Evolutionary conservation across 2,888 invertebrate species (phyloP).

Genomic region (Spicauda simplicius): DNA sequence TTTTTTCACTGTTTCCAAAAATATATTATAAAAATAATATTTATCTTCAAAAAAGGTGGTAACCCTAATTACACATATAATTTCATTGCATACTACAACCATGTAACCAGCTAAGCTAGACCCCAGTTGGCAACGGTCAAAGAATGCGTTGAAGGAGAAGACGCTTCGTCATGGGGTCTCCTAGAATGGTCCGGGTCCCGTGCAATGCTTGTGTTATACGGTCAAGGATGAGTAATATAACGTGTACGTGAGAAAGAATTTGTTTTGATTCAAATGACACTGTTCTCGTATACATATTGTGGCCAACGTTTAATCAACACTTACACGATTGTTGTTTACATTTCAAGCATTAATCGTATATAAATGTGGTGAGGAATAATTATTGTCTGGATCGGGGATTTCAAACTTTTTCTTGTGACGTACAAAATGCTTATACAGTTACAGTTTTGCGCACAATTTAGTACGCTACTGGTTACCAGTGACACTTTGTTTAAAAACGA

Average conservation of each 20-base stretch:
- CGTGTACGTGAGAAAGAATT: constrained; percentile 45
- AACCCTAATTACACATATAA: constrained; percentile 43
- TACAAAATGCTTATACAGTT: too few species aligned
- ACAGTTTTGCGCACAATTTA: too few species aligned
- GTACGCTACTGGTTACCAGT: too few species aligned
- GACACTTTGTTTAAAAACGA: too few species aligned
- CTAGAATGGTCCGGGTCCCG: constrained; percentile 22
- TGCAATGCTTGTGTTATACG: constrained; percentile 51
- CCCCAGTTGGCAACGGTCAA: constrained; percentile 28
- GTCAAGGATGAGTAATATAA: constrained; percentile 67
- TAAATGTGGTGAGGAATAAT: too few species aligned
- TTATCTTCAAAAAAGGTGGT: too few species aligned
- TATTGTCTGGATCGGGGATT: too few species aligned
- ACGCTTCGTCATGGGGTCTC: constrained; percentile 20
- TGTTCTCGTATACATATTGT: constrained; percentile 16
- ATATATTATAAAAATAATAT: too few species aligned
- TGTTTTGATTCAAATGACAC: constrained; percentile 40
- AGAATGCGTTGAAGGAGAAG: constrained; percentile 18
- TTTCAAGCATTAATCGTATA: not conserved
- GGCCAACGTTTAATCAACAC: not conserved
- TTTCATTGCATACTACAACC: constrained; percentile 40
- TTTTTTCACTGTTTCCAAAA: too few species aligned
- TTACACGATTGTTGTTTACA: not conserved
- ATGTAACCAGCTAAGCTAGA: constrained; percentile 38
- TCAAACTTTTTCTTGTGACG: too few species aligned